Evolutionary conservation across 2,888 invertebrate species (phyloP), one percentile per base, ranked within the genome.

Genomic region (Hirtodrosophila confusa): DNA sequence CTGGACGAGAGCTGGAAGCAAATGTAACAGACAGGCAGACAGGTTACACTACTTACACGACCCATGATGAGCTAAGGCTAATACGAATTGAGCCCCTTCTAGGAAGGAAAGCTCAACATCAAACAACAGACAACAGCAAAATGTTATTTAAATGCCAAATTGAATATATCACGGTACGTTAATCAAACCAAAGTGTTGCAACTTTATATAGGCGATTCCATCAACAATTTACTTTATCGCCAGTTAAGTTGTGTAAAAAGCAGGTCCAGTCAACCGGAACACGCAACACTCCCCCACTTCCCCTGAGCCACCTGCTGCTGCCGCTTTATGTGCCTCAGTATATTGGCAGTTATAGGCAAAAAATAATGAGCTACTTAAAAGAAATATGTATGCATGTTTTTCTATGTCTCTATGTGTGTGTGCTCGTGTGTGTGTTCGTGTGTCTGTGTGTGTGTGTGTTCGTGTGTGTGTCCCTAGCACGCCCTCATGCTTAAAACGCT

Each of bases 361-460:
- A 78, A 80, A 77, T 80, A 82, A 82, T 80, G 83, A 80, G 80
- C 80, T 70, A 73, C 75, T 80, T 82, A 67, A 69, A 73, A 53
- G 66, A 79, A 78, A 79, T 72, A 67, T 73, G 67, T 61, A 63
- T 55, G 56, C 50, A 27, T 36, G 40, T 9, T 9, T 27, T 4
- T n/a, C 11, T 36, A 8, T 17, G 5, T n/a, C 9, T 31, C 31
- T 2, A 3, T 31, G 31, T 29, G n/a, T 41, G 10, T 17, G 33
- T 45, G 11, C 27, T 12, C 10, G 36, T 29, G 17, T 17, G 29
- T 27, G 29, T 36, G 43, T 33, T 7, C 24, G 23, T 27, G 41
- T 31, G 41, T 27, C 8, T 31, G 7, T 31, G 41, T 27, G 10
- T 31, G 7, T 31, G 7, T 7, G 3, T 7, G 0, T 31, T 3